Base-by-base conservation (phyloP, 1,140 invertebrate genomes). In the Heliconius hermathena region DNA sequence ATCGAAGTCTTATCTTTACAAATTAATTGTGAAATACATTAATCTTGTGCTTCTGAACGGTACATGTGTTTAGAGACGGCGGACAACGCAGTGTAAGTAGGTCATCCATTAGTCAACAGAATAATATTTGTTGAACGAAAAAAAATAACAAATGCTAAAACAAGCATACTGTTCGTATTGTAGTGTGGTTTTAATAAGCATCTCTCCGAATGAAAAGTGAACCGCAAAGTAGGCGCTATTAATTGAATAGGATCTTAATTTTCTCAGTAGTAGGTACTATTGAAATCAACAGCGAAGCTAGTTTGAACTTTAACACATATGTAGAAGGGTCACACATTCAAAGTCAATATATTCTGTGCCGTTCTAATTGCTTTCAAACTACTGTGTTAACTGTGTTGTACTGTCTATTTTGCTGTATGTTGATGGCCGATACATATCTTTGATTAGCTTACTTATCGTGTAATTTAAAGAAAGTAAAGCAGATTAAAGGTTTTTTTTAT, bases 181-280 rank as follows among this genome's bases (percentile, higher is more conserved):
- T 66, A 66, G 22, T 29, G 22, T 66, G n/a, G n/a, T 66, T 66
- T 70, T 76, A 29, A 70, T 60, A 41, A 41, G 66, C 54, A 76
- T 66, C 57, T 74, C n/a, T 38, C 26, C 70, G 66, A 76, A 76
- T 18, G 49, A 76, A 76, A 41, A 76, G 66, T 76, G 49, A 33
- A 49, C 57, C 60, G 74, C 38, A 66, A 46, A 76, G 29, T 41
- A 71, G 60, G 74, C 60, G 60, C 74, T 22, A 76, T 66, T 18
- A 70, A 70, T 76, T 41, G 66, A 71, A 71, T 76, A 41, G 60
- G 11, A 66, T 66, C 36, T 71, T 54, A 49, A 22, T 46, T 46
- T 60, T 36, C 74, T 49, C 8, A 36, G 20, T 76, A 66, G 60
- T n/a, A n/a, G n/a, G n/a, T 38, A 70, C 38, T 57, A 76, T 71